Percentiles rank a stretch among this genome's conserved stretches.
These are phyloP conservation scores for Mythimna impura DNA, from an alignment of 2,888 invertebrate genomes.

Conservation along the genomic window DNA sequence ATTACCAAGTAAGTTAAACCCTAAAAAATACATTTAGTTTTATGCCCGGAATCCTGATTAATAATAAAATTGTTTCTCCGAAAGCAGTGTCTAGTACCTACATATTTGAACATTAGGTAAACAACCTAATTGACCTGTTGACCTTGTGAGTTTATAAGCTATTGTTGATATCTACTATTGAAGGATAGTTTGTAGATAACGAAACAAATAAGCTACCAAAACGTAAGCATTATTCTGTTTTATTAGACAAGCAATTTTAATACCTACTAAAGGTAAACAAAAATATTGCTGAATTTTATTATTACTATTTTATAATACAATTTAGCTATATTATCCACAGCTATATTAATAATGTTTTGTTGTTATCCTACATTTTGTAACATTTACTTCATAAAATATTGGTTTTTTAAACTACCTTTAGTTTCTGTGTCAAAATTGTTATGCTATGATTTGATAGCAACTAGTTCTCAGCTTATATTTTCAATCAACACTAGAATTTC, in stretches of 20 bases:
- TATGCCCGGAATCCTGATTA: neutral
- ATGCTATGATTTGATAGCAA: too few relatives aligned
- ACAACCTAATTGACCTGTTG: too few relatives aligned
- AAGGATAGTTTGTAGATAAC: neutral
- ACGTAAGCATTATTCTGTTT: neutral
- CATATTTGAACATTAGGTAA: neutral
- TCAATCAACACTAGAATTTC: too few relatives aligned
- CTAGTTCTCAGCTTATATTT: too few relatives aligned
- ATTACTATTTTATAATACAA: neutral
- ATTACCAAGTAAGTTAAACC: too few relatives aligned
- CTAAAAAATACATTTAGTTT: neutral
- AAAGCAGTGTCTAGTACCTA: neutral
- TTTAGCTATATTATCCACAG: too few relatives aligned
- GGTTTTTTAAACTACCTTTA: neutral
- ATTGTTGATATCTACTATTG: neutral
- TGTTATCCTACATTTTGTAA: neutral
- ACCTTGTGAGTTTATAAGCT: neutral
- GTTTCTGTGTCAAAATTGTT: too few relatives aligned
- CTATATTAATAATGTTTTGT: neutral
- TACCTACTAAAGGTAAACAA: neutral
- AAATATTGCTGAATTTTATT: neutral
- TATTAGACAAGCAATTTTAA: neutral
- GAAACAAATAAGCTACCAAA: slow-evolving; percentile 1
- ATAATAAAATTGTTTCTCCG: neutral
- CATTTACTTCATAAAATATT: neutral